Conservation (phyloP, 2,797 vertebrate species). For the Myotis planiceps region DNA sequence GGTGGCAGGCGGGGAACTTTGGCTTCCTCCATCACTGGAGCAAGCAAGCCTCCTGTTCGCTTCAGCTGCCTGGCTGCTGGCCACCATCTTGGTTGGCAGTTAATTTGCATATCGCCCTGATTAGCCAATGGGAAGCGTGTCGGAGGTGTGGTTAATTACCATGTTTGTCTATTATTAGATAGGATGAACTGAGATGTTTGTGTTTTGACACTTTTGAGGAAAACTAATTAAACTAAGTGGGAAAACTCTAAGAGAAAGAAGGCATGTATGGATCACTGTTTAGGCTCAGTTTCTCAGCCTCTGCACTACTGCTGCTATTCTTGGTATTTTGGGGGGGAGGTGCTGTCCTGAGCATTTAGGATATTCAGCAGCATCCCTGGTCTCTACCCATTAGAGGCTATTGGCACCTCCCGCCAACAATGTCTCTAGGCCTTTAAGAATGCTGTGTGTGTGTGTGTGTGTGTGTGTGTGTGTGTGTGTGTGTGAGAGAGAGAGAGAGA, state of each 20-base stretch:
- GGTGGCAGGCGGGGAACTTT: no score
- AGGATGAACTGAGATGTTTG: not conserved
- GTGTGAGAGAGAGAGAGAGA: not conserved
- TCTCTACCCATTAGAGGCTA: not conserved
- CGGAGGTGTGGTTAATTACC: no score
- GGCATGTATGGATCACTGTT: not conserved
- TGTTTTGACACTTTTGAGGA: not conserved
- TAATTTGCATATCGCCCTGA: no score
- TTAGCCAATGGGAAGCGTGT: no score
- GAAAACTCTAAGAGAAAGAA: not conserved
- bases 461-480: no score
- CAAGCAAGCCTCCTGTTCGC: no score
- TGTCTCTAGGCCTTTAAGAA: not conserved
- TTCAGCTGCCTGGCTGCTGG: no score
- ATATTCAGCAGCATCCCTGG: not conserved
- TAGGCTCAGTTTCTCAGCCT: not conserved
- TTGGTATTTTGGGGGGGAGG: not conserved
- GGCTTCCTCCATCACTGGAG: no score
- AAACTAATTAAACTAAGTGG: slow-evolving; percentile 21
- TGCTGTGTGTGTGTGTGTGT: no score
- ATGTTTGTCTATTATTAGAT: no score
- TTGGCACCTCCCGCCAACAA: not conserved
- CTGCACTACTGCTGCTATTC: not conserved
- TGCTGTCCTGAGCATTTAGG: not conserved
- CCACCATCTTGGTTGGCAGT: no score